These are phyloP conservation scores for Ciconia maguari DNA, from an alignment of 2,113 vertebrate species.

Conservation along the genomic window DNA sequence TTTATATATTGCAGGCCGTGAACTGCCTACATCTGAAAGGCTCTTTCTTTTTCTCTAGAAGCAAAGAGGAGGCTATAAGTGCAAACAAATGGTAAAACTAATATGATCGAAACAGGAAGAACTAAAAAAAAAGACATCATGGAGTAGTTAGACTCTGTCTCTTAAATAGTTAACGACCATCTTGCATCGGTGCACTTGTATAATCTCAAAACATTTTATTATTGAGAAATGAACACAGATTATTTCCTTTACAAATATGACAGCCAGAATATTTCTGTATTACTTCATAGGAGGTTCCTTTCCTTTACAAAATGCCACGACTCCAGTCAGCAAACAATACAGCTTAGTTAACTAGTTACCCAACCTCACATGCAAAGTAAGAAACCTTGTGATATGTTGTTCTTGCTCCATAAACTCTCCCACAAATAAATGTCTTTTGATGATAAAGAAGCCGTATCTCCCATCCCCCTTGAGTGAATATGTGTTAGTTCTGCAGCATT, in stretches of 20 bases:
- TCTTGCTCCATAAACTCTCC: background rate
- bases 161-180: background rate
- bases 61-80: background rate
- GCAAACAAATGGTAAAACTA: background rate
- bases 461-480: background rate
- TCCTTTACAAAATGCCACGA: background rate
- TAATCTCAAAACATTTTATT: background rate
- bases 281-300: background rate
- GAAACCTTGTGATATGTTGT: background rate
- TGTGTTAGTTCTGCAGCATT: background rate
- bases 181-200: background rate
- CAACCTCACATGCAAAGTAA: slow-evolving; percentile 9
- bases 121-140: background rate
- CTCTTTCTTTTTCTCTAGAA: background rate
- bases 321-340: slow-evolving; percentile 10
- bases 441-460: background rate
- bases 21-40: background rate
- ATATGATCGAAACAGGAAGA: background rate
- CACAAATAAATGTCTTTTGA: background rate
- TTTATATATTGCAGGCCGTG: background rate
- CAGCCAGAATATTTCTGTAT: slow-evolving; percentile 1
- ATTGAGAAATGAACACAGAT: slow-evolving; percentile 15
- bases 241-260: slow-evolving; percentile 1
- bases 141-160: background rate
- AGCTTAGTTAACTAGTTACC: background rate